Conservation (phyloP, 1,140 invertebrate species). For the Drosophila tropicalis region DNA sequence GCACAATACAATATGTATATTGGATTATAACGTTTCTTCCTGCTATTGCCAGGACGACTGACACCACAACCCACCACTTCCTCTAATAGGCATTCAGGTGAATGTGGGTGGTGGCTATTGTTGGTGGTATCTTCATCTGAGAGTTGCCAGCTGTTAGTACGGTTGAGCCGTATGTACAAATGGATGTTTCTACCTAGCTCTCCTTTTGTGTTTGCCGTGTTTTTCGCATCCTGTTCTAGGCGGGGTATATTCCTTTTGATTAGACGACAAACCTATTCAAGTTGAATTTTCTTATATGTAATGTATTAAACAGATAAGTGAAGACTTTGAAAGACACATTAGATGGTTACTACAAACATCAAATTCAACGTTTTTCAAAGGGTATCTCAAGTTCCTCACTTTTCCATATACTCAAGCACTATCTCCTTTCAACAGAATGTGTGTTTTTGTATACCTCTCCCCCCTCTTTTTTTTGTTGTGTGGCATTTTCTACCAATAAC, state of each 20-base stretch:
- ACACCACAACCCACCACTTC: not conserved
- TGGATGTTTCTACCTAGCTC: not conserved
- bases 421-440: not conserved
- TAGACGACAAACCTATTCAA: too few species aligned
- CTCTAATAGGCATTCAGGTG: not conserved
- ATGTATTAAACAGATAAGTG: too few species aligned
- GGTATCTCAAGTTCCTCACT: too few species aligned
- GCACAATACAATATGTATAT: conserved; percentile 80
- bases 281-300: too few species aligned
- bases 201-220: not conserved
- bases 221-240: not conserved
- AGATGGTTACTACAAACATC: too few species aligned
- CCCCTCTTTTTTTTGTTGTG: conserved; percentile 7
- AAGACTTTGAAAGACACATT: too few species aligned
- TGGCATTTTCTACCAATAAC: conserved; percentile 52
- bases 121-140: conserved; percentile 12
- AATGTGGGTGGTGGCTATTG: not conserved
- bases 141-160: conserved; percentile 9
- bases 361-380: too few species aligned
- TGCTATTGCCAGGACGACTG: conserved; percentile 41
- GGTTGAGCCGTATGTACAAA: conserved; percentile 1
- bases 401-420: too few species aligned
- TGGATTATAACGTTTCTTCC: conserved; percentile 69
- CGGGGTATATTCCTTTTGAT: not conserved
- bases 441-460: not conserved